Percentiles rank a stretch among this genome's conserved stretches.
phyloP scores from a whole-genome alignment of 1,140 invertebrate genomes.

The Micrasema minimum region DNA sequence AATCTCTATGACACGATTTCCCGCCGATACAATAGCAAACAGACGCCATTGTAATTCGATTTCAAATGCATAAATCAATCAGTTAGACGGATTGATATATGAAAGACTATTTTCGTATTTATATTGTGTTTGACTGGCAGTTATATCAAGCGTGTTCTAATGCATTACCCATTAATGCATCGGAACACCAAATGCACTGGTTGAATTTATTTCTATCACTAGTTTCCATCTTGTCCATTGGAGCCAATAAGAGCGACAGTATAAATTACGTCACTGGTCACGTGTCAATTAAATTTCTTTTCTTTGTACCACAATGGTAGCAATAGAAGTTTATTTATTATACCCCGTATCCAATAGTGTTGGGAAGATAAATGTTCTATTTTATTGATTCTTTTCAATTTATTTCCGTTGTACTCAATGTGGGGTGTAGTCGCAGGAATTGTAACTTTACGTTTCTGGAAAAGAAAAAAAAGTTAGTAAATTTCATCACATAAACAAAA shows the following conservation, averaged over 20 bases:
- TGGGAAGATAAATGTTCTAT: conserved; percentile 3
- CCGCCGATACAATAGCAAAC: no score
- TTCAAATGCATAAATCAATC: neutral
- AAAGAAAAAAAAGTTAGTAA: no score
- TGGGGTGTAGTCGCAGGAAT: no score
- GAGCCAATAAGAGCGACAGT: neutral
- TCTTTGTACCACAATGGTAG: neutral
- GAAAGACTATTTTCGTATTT: neutral
- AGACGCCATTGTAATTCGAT: neutral
- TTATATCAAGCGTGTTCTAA: no score
- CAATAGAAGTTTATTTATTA: conserved; percentile 10
- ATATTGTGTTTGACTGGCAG: no score
- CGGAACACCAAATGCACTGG: no score
- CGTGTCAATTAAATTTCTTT: conserved; percentile 24
- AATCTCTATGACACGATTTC: no score
- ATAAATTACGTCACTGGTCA: conserved; percentile 19
- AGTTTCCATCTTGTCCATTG: neutral
- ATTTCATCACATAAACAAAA: no score
- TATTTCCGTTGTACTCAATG: neutral
- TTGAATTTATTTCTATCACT: no score
- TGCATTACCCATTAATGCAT: no score
- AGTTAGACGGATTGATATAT: neutral
- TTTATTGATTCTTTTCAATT: neutral
- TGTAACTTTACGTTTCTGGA: no score
- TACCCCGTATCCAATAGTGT: neutral